Percentiles rank a stretch among this genome's conserved stretches.
Evolutionary conservation across 2,888 invertebrate species (phyloP).

Genomic region (Andrena bicolor): DNA sequence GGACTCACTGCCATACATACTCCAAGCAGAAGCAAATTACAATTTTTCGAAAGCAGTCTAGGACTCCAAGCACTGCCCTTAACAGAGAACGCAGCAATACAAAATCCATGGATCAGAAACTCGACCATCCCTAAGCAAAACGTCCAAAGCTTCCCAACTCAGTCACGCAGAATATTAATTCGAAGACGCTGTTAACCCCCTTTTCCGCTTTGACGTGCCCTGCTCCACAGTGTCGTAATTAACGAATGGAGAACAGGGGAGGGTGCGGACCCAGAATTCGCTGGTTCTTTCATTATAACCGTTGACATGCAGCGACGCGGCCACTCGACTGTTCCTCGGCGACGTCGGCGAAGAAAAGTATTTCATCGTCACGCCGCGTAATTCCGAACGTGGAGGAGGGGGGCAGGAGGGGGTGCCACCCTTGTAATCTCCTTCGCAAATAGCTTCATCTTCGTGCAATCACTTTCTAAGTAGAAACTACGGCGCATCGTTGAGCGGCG

Average conservation of each 20-base stretch:
- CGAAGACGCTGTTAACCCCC: conserved; percentile 48
- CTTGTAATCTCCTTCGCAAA: conserved; percentile 55
- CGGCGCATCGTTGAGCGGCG: background rate
- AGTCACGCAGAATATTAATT: conserved; percentile 24
- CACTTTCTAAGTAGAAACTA: conserved; percentile 53
- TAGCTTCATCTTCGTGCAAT: conserved; percentile 54
- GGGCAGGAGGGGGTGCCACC: background rate
- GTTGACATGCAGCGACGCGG: conserved; percentile 44
- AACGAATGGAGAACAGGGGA: conserved; percentile 38
- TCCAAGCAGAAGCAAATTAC: too few species aligned
- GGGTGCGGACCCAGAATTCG: conserved; percentile 44
- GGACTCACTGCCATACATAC: too few species aligned
- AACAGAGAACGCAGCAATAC: too few species aligned
- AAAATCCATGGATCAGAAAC: too few species aligned
- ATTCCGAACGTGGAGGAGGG: conserved; percentile 11
- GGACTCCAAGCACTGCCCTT: too few species aligned
- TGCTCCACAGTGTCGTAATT: conserved; percentile 50
- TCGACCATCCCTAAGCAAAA: background rate
- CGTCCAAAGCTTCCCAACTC: background rate
- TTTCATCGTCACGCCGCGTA: conserved; percentile 42
- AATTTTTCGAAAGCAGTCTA: too few species aligned
- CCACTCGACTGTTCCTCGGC: conserved; percentile 17
- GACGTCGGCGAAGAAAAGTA: conserved; percentile 19
- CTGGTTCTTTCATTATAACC: conserved; percentile 52
- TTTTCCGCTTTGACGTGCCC: conserved; percentile 33